A percentile compares a stretch with the other conserved stretches of the same genome.
phyloP scores from a whole-genome alignment of 2,888 invertebrate genomes.

The Netelia fuscicornis region DNA sequence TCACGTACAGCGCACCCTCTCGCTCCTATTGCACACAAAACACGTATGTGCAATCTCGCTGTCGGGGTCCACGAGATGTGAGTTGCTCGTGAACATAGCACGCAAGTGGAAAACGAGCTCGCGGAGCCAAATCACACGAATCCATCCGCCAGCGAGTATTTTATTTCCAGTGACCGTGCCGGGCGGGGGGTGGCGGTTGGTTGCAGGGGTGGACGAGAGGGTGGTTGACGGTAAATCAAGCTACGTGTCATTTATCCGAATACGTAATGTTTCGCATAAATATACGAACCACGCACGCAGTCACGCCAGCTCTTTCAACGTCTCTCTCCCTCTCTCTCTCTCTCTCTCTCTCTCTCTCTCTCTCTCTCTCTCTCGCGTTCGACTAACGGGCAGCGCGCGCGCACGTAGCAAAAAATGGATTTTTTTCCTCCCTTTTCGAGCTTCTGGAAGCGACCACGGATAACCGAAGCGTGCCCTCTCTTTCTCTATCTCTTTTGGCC shows the following conservation, averaged over 20 bases:
- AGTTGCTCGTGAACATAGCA: conserved; percentile 41
- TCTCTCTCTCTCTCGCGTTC: conserved; percentile 9
- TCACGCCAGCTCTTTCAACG: conserved; percentile 69
- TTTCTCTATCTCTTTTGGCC: conserved; percentile 45
- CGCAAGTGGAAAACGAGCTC: conserved; percentile 66
- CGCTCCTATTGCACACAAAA: not conserved
- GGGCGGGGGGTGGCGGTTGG: not conserved
- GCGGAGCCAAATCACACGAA: conserved; percentile 75
- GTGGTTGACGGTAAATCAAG: conserved; percentile 80
- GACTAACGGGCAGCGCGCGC: conserved; percentile 20
- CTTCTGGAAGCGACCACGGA: conserved; percentile 59
- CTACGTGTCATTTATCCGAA: conserved; percentile 83
- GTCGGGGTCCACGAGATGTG: conserved; percentile 53
- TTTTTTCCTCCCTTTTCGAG: conserved; percentile 43
- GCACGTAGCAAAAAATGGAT: conserved; percentile 43
- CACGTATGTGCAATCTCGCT: conserved; percentile 38
- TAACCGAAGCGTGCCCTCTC: conserved; percentile 37
- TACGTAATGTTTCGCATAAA: conserved; percentile 82
- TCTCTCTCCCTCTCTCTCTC: conserved; percentile 31
- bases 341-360: conserved; percentile 14
- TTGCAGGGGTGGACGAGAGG: conserved; percentile 20
- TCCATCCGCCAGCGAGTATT: conserved; percentile 77
- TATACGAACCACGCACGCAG: conserved; percentile 76
- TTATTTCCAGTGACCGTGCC: conserved; percentile 57
- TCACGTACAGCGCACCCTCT: conserved; percentile 27